Percentiles rank a stretch among this genome's conserved stretches.
These are phyloP conservation scores for Oreotragus oreotragus DNA, from an alignment of 2,113 vertebrate genomes.

Conservation along the genomic window DNA sequence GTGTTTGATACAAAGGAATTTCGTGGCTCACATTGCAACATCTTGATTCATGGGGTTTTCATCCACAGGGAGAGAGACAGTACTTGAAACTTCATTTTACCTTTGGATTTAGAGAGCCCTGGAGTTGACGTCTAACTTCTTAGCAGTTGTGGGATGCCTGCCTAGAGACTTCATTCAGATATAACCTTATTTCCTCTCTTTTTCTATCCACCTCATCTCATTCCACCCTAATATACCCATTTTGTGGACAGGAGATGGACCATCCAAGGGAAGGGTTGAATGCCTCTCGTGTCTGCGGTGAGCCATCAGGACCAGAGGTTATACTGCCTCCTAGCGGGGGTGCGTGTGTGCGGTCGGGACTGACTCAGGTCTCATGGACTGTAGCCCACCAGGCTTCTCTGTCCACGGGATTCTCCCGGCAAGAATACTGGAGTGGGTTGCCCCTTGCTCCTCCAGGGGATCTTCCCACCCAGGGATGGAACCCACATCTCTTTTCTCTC, in stretches of 20 bases:
- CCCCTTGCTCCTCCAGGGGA: not conserved
- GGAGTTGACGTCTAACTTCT: not conserved
- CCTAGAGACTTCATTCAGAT: not conserved
- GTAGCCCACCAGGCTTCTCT: not conserved
- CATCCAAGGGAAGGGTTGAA: rapidly evolving
- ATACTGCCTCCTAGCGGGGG: not conserved
- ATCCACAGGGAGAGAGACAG: not conserved
- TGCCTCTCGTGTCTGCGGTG: rapidly evolving
- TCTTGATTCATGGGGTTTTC: not conserved
- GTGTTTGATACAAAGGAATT: not conserved
- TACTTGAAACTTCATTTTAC: not conserved
- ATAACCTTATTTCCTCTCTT: not conserved
- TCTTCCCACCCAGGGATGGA: not conserved
- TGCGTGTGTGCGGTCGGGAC: not conserved
- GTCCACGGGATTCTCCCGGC: not conserved
- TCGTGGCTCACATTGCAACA: not conserved
- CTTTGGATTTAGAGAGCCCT: not conserved
- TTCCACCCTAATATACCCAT: not conserved
- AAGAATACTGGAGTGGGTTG: not conserved
- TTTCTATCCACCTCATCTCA: not conserved
- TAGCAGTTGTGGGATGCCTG: not conserved
- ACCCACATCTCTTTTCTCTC: not conserved
- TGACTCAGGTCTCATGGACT: not conserved
- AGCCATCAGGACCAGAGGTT: not conserved
- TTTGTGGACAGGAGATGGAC: not conserved